Percentiles rank a stretch among this genome's conserved stretches.
phyloP scores from a whole-genome alignment of 2,888 invertebrate genomes.

The Morpho deidamia region DNA sequence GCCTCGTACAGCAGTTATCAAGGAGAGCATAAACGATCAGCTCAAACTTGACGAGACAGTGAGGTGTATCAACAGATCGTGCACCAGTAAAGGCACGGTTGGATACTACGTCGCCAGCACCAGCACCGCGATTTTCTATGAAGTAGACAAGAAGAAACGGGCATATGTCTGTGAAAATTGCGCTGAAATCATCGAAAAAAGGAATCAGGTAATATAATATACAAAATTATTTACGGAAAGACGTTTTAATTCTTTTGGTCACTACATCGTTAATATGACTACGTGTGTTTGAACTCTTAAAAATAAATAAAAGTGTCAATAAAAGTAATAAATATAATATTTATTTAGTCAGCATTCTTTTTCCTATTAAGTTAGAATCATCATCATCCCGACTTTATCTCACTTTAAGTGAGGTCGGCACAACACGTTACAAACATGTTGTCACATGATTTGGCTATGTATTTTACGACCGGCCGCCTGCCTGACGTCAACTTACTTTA shows the following conservation, averaged over 20 bases:
- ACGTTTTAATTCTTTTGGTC: neutral
- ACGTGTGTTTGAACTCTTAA: too few relatives aligned
- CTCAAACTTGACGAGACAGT: neutral
- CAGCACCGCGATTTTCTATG: conserved; percentile 58
- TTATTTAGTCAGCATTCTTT: too few relatives aligned
- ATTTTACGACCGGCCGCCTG: too few relatives aligned
- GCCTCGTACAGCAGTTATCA: neutral
- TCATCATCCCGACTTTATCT: too few relatives aligned
- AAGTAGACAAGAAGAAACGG: conserved; percentile 37
- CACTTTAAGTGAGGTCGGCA: too few relatives aligned
- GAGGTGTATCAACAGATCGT: conserved; percentile 77
- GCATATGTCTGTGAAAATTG: conserved; percentile 40
- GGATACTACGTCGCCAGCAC: conserved; percentile 55
- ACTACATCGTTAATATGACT: too few relatives aligned
- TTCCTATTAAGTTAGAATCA: too few relatives aligned
- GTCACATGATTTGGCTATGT: too few relatives aligned
- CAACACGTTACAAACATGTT: too few relatives aligned
- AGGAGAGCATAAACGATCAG: neutral
- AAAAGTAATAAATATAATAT: too few relatives aligned
- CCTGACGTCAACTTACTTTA: too few relatives aligned
- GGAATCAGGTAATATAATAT: conserved; percentile 40
- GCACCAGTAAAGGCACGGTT: conserved; percentile 44
- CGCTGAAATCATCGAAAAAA: conserved; percentile 30
- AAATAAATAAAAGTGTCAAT: too few relatives aligned
- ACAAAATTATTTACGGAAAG: neutral